These are phyloP conservation scores for Araneus ventricosus DNA, from an alignment of 1,140 invertebrate genomes.

Conservation along the genomic window DNA sequence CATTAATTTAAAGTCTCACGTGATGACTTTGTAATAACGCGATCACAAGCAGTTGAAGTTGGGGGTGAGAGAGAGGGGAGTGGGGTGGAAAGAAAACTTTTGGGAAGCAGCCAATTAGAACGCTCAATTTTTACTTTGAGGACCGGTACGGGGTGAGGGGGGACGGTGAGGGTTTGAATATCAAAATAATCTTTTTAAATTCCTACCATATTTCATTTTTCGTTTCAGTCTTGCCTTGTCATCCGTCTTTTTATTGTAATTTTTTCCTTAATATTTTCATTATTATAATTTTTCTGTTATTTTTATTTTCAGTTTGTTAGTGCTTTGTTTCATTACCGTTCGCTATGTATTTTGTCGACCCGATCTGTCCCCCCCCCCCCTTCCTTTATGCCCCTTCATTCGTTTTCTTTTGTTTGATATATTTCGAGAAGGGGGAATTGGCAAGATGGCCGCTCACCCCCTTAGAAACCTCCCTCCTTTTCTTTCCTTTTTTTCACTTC, in stretches of 20 bases:
- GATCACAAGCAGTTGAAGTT: not conserved
- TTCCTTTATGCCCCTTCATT: not conserved
- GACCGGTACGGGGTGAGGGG: slow-evolving; percentile 3
- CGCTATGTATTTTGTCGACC: slow-evolving; percentile 69
- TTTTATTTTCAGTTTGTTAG: slow-evolving; percentile 62
- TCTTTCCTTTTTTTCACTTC: not conserved
- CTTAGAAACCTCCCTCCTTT: not conserved
- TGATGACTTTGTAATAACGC: slow-evolving; percentile 74
- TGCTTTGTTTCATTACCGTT: slow-evolving; percentile 74
- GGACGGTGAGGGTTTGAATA: slow-evolving; percentile 63
- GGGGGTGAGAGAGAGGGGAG: not conserved
- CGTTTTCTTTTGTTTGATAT: slow-evolving; percentile 62
- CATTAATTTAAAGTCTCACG: slow-evolving; percentile 73
- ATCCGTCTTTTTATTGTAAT: slow-evolving; percentile 63
- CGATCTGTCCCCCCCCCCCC: slow-evolving; percentile 15
- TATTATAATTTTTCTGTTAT: slow-evolving; percentile 7
- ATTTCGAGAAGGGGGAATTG: slow-evolving; percentile 60
- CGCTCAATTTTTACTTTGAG: slow-evolving; percentile 66
- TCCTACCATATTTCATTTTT: slow-evolving; percentile 73
- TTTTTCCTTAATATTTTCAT: slow-evolving; percentile 15
- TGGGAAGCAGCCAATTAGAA: slow-evolving; percentile 73
- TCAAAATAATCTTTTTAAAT: slow-evolving; percentile 73
- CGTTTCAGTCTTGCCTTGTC: slow-evolving; percentile 65
- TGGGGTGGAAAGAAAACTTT: slow-evolving; percentile 15
- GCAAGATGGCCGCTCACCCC: slow-evolving; percentile 59